Evolutionary conservation across 2,797 vertebrate species (phyloP), one percentile per base, ranked within the genome.

Genomic region (Siniperca scherzeri): DNA sequence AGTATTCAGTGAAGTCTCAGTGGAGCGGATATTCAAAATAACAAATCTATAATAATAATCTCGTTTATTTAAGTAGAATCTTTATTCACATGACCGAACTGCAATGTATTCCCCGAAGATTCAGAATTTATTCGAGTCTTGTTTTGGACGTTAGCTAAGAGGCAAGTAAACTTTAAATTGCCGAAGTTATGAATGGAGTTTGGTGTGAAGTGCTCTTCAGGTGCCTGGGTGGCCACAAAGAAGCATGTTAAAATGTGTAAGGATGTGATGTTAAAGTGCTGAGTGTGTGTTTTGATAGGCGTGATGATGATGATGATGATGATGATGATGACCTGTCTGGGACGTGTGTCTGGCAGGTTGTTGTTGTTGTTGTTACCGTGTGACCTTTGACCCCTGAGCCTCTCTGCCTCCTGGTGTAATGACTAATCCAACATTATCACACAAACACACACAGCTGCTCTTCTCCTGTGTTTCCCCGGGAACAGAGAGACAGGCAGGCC

Each of bases 361-460:
- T 70, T 85, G 71, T 71, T 85, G n/a, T n/a, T n/a, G 59, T 61
- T 59, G 22, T 56, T 53, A 52, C 14, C 53, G 48, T 78, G 17
- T 78, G 71, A 81, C 57, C 85, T 83, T 71, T 79, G 42, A 74
- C 67, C 80, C 36, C 42, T 81, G 80, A 70, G 61, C 73, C 82
- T 84, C 70, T 82, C 56, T 80, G 61, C 68, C 67, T 81, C 9
- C 46, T 61, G 19, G 17, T 74, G 38, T 42, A 60, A 81, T 79
- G 84, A 86, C 48, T 84, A 82, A 80, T 71, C 55, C 27, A 48
- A 38, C 9, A 64, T 72, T 61, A 68, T 40, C 52, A 55, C 50
- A 13, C 52, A 56, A 40, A 55, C 33, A 40, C 50, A 38, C 38
- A 44, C 22, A 10, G 9, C 57, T 50, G 30, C 44, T 16, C 8